A percentile compares a stretch with the other conserved stretches of the same genome.
Evolutionary conservation across 1,140 invertebrate genomes (phyloP).

Genomic region (Drosophila biarmipes): DNA sequence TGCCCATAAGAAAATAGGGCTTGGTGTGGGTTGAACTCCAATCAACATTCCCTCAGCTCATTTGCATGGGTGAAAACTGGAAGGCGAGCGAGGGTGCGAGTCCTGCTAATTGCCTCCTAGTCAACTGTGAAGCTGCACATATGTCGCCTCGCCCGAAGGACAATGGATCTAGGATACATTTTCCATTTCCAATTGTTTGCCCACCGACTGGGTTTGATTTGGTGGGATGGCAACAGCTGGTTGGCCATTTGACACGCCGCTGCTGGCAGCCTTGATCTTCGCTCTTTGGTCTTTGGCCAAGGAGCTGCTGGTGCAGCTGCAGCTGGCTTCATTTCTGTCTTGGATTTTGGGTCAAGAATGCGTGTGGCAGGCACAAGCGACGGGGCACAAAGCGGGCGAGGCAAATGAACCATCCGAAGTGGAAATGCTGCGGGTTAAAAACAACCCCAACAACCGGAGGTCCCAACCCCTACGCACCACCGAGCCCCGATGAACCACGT

Average conservation of each 20-base stretch:
- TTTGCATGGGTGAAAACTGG: slow-evolving; percentile 56
- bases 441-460: slow-evolving; percentile 54
- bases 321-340: slow-evolving; percentile 25
- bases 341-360: slow-evolving; percentile 67
- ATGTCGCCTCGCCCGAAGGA: slow-evolving; percentile 48
- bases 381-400: slow-evolving; percentile 56
- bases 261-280: slow-evolving; percentile 43
- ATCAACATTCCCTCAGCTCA: slow-evolving; percentile 44
- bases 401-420: slow-evolving; percentile 22
- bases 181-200: slow-evolving; percentile 65
- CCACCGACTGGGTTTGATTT: slow-evolving; percentile 65
- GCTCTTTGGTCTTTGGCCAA: slow-evolving; percentile 40
- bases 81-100: slow-evolving; percentile 49
- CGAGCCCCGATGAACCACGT: slow-evolving; percentile 46
- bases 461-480: slow-evolving; percentile 59
- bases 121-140: slow-evolving; percentile 78
- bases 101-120: slow-evolving; percentile 58
- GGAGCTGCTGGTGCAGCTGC: slow-evolving; percentile 45
- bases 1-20: slow-evolving; percentile 7
- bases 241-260: slow-evolving; percentile 68
- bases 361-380: slow-evolving; percentile 76
- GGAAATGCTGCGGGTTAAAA: slow-evolving; percentile 63
- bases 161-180: slow-evolving; percentile 42
- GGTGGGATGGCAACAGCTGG: slow-evolving; percentile 67
- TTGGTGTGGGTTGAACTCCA: slow-evolving; percentile 20